Evolutionary conservation across 2,113 vertebrate genomes (phyloP).

Genomic region (Trochalopteron elliotii): DNA sequence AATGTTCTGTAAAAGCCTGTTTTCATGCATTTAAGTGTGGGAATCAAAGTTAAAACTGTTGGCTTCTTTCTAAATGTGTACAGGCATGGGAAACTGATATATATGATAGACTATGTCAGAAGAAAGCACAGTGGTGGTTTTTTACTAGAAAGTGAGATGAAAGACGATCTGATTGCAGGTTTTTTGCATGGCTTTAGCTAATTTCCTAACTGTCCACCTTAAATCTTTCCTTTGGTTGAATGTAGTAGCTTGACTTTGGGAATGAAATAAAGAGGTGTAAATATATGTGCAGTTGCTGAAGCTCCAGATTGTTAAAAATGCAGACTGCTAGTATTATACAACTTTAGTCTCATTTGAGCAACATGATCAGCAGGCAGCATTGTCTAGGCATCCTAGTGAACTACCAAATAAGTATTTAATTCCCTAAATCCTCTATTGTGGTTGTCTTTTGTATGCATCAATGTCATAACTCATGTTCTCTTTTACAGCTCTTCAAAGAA

Average conservation of each 20-base stretch:
- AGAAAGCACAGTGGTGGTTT: not conserved
- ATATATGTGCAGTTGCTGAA: not conserved
- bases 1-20: not conserved
- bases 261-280: not conserved
- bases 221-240: not conserved
- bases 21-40: not conserved
- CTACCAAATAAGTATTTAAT: not conserved
- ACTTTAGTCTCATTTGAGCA: not conserved
- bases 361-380: not conserved
- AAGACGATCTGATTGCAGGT: fast-evolving
- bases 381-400: not conserved
- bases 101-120: not conserved
- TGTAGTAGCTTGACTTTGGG: not conserved
- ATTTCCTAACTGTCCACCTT: not conserved
- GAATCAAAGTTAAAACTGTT: not conserved
- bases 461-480: not conserved
- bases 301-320: not conserved
- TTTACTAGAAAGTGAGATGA: not conserved
- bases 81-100: not conserved
- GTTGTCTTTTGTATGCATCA: not conserved
- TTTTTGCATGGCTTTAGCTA: not conserved
- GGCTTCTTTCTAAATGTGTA: not conserved
- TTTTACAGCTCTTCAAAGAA: not conserved
- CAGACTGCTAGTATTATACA: not conserved
- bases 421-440: not conserved